phyloP scores from a whole-genome alignment of 2,888 invertebrate genomes.

The Cantharis nigra region DNA sequence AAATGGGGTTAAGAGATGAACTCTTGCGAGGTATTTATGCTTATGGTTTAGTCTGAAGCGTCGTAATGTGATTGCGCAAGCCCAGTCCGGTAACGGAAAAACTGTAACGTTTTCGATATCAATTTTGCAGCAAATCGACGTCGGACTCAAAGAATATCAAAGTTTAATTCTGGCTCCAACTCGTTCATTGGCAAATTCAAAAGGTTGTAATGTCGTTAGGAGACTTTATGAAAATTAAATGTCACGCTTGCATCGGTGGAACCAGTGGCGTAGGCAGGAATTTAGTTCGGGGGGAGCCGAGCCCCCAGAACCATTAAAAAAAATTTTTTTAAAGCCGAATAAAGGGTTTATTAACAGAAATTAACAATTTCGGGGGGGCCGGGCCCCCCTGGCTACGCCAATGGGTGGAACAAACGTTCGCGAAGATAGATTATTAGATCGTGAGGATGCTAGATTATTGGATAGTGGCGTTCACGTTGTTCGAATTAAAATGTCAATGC shows the following conservation, averaged over 20 bases:
- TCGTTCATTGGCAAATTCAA: slow-evolving; percentile 80
- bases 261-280: no score
- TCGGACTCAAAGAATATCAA: slow-evolving; percentile 87
- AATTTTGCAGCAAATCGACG: slow-evolving; percentile 96
- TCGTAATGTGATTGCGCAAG: slow-evolving; percentile 98
- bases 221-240: slow-evolving; percentile 96
- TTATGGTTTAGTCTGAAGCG: slow-evolving; percentile 97
- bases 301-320: no score
- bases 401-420: no score
- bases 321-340: no score
- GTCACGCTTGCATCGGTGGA: slow-evolving; percentile 99
- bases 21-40: slow-evolving; percentile 97
- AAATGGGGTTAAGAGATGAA: slow-evolving; percentile 96
- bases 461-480: no score
- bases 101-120: slow-evolving; percentile 99
- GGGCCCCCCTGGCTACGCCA: no score
- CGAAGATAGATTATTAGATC: no score
- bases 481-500: no score
- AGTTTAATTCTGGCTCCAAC: slow-evolving; percentile 96
- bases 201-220: slow-evolving; percentile 96
- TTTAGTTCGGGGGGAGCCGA: no score
- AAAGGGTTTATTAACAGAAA: no score
- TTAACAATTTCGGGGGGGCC: no score
- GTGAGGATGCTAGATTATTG: no score
- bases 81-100: slow-evolving; percentile 99